A percentile compares a stretch with the other conserved stretches of the same genome.
phyloP scores from a whole-genome alignment of 2,797 vertebrate genomes.

The Molossus molossus region DNA sequence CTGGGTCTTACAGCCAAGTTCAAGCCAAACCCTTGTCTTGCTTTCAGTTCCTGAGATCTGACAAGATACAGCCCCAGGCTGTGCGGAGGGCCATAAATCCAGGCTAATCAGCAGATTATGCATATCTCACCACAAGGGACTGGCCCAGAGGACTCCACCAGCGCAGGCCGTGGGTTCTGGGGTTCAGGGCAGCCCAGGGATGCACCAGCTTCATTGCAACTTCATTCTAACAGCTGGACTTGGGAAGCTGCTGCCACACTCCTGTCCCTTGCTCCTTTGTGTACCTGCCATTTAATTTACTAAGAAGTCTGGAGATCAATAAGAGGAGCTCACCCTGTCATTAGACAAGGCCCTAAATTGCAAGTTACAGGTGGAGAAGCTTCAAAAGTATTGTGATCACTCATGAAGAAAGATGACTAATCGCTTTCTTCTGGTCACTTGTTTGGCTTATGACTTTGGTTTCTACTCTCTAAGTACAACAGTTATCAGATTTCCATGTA shows the following conservation, averaged over 20 bases:
- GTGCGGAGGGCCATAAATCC: slow-evolving; percentile 27
- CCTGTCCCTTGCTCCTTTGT: slow-evolving; percentile 64
- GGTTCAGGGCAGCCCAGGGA: not conserved
- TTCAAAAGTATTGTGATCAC: slow-evolving; percentile 87
- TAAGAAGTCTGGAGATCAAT: slow-evolving; percentile 83
- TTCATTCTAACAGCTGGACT: slow-evolving; percentile 14
- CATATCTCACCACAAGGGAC: not conserved
- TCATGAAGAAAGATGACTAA: slow-evolving; percentile 88
- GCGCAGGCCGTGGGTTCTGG: not conserved
- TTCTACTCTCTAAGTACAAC: slow-evolving; percentile 79
- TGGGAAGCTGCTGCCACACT: slow-evolving; percentile 67
- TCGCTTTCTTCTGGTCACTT: slow-evolving; percentile 86
- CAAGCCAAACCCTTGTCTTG: slow-evolving; percentile 77
- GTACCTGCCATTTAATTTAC: slow-evolving; percentile 87
- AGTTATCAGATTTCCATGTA: slow-evolving; percentile 83
- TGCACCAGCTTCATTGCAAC: not conserved
- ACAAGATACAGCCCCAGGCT: slow-evolving; percentile 72
- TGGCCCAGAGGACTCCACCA: not conserved
- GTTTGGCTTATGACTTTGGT: slow-evolving; percentile 82
- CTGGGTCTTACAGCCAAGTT: slow-evolving; percentile 79
- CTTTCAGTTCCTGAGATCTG: slow-evolving; percentile 83
- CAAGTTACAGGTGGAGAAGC: slow-evolving; percentile 87
- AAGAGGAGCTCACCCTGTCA: slow-evolving; percentile 87
- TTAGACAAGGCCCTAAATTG: slow-evolving; percentile 90
- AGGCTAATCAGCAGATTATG: slow-evolving; percentile 59